A percentile compares a stretch with the other conserved stretches of the same genome.
Evolutionary conservation across 2,888 invertebrate genomes (phyloP).

Genomic region (Julus scandinavius): DNA sequence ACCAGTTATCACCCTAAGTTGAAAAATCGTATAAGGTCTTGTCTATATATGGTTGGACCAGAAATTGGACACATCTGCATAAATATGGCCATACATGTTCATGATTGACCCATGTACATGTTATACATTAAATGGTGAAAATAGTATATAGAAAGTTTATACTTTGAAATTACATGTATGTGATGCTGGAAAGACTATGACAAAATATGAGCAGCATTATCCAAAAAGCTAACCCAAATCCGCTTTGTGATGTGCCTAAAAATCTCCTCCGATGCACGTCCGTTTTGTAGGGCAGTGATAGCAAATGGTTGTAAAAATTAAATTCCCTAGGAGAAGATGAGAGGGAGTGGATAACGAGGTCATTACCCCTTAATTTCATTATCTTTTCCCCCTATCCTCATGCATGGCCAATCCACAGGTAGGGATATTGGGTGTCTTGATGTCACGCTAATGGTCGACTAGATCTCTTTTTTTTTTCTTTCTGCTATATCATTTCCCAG

Average conservation of each 20-base stretch:
- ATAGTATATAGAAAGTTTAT: too few relatives aligned
- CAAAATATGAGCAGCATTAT: too few relatives aligned
- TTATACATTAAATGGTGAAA: too few relatives aligned
- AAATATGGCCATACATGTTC: too few relatives aligned
- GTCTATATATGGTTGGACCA: too few relatives aligned
- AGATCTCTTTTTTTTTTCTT: neutral
- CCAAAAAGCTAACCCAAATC: neutral
- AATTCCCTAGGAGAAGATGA: slow-evolving; percentile 13
- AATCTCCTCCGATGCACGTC: neutral
- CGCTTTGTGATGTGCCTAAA: neutral
- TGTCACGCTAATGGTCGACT: neutral
- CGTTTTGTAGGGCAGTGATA: neutral
- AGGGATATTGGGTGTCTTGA: neutral
- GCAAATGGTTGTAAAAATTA: slow-evolving; percentile 25
- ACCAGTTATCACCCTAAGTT: too few relatives aligned
- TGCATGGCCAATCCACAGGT: slow-evolving; percentile 2
- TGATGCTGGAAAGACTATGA: too few relatives aligned
- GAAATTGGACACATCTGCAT: too few relatives aligned
- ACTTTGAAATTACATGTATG: too few relatives aligned
- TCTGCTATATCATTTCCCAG: neutral
- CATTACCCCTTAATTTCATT: slow-evolving; percentile 49
- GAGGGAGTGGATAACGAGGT: slow-evolving; percentile 39
- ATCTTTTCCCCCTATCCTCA: slow-evolving; percentile 28
- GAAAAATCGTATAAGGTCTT: too few relatives aligned
- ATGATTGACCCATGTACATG: too few relatives aligned